Evolutionary conservation across 2,113 vertebrate species (phyloP).

Genomic region (Podiceps cristatus): DNA sequence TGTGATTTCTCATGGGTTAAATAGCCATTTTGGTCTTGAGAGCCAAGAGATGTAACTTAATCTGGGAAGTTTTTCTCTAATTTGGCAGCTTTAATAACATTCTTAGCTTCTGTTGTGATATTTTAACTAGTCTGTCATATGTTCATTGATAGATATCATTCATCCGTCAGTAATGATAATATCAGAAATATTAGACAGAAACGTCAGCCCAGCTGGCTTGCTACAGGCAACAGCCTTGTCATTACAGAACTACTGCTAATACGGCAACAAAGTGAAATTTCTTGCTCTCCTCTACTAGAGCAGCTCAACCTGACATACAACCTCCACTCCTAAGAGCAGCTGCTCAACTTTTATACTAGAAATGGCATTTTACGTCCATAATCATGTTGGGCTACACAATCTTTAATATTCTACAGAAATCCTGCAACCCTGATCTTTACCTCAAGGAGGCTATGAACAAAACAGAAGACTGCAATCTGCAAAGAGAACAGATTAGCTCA

Average conservation of each 20-base stretch:
- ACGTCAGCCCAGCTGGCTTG: not conserved
- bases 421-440: not conserved
- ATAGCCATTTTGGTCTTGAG: not conserved
- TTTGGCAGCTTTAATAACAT: not conserved
- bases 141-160: not conserved
- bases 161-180: not conserved
- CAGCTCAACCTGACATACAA: not conserved
- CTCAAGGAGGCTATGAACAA: not conserved
- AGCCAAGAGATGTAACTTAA: not conserved
- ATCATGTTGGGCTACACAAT: not conserved
- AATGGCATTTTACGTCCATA: not conserved
- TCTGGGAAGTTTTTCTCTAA: not conserved
- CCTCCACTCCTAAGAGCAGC: not conserved
- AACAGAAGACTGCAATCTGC: not conserved
- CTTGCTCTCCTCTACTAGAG: not conserved
- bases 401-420: not conserved
- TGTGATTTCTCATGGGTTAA: not conserved
- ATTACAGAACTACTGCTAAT: not conserved
- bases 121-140: not conserved
- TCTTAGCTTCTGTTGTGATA: not conserved
- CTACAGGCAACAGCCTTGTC: not conserved
- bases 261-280: not conserved
- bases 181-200: not conserved
- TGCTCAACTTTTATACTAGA: not conserved
- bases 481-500: not conserved